Percentiles rank a stretch among this genome's conserved stretches.
phyloP scores from a whole-genome alignment of 2,888 invertebrate species.

The Lampropteryx suffumata region DNA sequence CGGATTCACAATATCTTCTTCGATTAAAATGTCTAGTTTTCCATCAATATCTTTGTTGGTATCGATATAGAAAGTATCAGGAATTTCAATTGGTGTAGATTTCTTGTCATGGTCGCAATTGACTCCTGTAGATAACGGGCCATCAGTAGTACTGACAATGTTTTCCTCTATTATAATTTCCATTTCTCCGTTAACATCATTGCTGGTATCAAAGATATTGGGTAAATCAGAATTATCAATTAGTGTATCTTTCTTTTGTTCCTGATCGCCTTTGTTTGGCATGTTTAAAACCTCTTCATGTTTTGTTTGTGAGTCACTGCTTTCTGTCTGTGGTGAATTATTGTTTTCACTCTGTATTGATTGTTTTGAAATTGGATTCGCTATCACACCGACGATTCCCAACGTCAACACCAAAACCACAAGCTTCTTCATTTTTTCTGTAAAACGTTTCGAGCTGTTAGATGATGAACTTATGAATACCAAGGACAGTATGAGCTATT shows the following conservation, averaged over 20 bases:
- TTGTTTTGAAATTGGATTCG: slow-evolving; percentile 50
- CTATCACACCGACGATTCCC: slow-evolving; percentile 49
- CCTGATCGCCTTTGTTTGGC: slow-evolving; percentile 41
- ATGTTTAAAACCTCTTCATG: slow-evolving; percentile 37
- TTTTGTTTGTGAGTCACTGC: slow-evolving; percentile 48
- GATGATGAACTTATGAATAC: slow-evolving; percentile 18
- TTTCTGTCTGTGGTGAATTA: slow-evolving; percentile 38
- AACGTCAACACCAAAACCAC: slow-evolving; percentile 48
- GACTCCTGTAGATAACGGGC: slow-evolving; percentile 17
- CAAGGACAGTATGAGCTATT: slow-evolving; percentile 33
- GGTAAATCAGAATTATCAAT: slow-evolving; percentile 33
- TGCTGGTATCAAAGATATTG: slow-evolving; percentile 19
- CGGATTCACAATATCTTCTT: slow-evolving; percentile 43
- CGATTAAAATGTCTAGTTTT: slow-evolving; percentile 53
- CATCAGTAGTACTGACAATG: slow-evolving; percentile 24
- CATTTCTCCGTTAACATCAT: slow-evolving; percentile 35
- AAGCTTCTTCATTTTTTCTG: slow-evolving; percentile 66
- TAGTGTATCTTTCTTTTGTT: slow-evolving; percentile 45
- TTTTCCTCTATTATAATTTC: slow-evolving; percentile 57
- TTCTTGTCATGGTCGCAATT: slow-evolving; percentile 42
- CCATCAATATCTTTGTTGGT: slow-evolving; percentile 31
- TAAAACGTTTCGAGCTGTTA: slow-evolving; percentile 36
- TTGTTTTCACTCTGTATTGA: slow-evolving; percentile 40
- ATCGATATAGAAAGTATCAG: slow-evolving; percentile 21
- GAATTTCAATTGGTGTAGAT: slow-evolving; percentile 31